Evolutionary conservation across 2,113 vertebrate species (phyloP), one percentile per base, ranked within the genome.

Genomic region (Myiagra hebetior): DNA sequence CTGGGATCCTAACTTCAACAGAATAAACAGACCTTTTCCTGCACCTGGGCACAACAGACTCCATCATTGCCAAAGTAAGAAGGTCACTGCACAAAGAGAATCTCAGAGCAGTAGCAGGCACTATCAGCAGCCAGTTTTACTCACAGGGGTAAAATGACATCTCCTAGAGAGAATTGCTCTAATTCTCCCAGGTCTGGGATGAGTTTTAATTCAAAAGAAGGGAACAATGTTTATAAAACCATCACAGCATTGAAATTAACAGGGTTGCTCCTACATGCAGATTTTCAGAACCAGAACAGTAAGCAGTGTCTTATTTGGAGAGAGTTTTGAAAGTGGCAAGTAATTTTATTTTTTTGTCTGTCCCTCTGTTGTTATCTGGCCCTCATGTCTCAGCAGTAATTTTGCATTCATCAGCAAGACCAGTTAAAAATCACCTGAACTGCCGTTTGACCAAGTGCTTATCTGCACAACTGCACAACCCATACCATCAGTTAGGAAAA

Each of bases 401-500:
- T 95, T 60, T 76, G 95, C 96, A 97, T 97, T 96, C 90, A 92
- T 97, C 97, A 97, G 89, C 95, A 96, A 93, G 65, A 72, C 88
- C 68, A 84, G 82, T 88, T 97, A 95, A 94, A 95, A 97, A 97
- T 93, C 4, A 59, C 30, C 9, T 68, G 69, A 95, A 94, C 93
- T 89, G 91, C 86, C 60, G 0, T 95, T 96, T 97, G 97, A 98
- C 96, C 97, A 87, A 97, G 81, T 93, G 96, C 88, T 98, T 97
- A 97, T 97, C 97, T 97, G 87, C 93, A 96, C 95, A 97, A 95
- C 92, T 93, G 91, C 93, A 96, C 97, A 97, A 96, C 95, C 97
- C 97, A 96, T 98, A 95, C 96, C 96, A 97, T 98, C 97, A 97
- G 93, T 98, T 98, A 98, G 82, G 81, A 83, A 97, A 98, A 98